These are phyloP conservation scores for Aleiodes leptofemur DNA, from an alignment of 2,888 invertebrate genomes.

Conservation along the genomic window DNA sequence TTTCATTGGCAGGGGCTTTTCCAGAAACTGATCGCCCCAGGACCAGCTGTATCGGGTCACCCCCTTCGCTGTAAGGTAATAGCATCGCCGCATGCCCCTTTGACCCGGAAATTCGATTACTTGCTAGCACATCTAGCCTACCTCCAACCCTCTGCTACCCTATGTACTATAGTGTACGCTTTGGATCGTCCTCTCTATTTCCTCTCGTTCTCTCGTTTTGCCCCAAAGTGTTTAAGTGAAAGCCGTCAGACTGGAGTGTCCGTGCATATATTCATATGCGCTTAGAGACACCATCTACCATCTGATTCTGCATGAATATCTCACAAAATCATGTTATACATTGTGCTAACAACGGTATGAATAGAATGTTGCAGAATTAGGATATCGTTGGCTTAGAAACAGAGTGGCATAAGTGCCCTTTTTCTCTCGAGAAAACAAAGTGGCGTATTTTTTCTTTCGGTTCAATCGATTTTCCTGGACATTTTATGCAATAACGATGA, in stretches of 20 bases:
- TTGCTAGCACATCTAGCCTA: constrained; percentile 61
- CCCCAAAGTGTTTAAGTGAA: constrained; percentile 35
- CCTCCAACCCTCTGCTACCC: constrained; percentile 45
- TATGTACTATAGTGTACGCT: background rate
- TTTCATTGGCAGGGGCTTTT: constrained; percentile 27
- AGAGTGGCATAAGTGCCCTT: no score
- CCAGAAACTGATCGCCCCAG: constrained; percentile 24
- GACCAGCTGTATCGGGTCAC: constrained; percentile 30
- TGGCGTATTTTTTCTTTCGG: no score
- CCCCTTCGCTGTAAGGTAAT: constrained; percentile 63
- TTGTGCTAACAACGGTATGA: background rate
- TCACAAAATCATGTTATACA: background rate
- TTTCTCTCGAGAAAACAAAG: no score
- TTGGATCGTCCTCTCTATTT: background rate
- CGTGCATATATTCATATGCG: constrained; percentile 24
- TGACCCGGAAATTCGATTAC: constrained; percentile 70
- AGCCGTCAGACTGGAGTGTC: constrained; percentile 4
- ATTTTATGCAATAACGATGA: no score
- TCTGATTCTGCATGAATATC: constrained; percentile 13
- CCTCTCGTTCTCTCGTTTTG: background rate
- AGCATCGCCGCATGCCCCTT: constrained; percentile 65
- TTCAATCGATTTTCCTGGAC: no score
- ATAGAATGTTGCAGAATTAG: background rate
- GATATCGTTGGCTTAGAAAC: no score
- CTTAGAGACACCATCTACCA: background rate